Base-by-base conservation (phyloP, 1,140 invertebrate genomes). In the Drosophila ananassae region DNA sequence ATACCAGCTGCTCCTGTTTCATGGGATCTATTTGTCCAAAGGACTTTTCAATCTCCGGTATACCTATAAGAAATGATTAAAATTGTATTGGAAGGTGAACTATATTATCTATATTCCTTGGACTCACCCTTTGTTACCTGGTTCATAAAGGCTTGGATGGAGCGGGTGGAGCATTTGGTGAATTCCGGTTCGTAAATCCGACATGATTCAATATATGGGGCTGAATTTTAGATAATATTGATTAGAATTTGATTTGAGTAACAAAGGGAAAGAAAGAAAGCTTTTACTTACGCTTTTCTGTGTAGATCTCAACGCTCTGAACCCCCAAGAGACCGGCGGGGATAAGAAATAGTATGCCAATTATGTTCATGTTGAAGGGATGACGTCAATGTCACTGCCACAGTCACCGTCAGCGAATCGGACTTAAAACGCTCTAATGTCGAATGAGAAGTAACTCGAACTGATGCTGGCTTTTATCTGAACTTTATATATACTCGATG, bases 251-350 rank as follows among this genome's bases (percentile, higher is more conserved):
- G 17, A 17, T 17, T 1, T 17, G 17, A 17, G 0, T 17, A 17
- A 17, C 1, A 17, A 17, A 17, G 17, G 17, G 17, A 17, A 17
- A 17, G 17, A 1, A 17, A 17, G 17, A 17, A 17, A 17, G 17
- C 17, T 17, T 17, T 17, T 17, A 17, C 83, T 83, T 74, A 89
- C 83, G 84, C 37, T 89, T 89, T 79, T 79, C 79, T 58, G 68
- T 89, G 34, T 83, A 79, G 30, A 63, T 89, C 12, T 2, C 58
- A 34, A 68, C 54, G 24, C 68, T 34, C 17, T 71, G 37, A 17
- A 62, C 57, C 72, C 95, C 94, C 13, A 94, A 94, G 67, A 95
- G 94, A 83, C 95, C 95, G 44, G 95, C 91, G 94, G 91, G 69
- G 24, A 74, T 34, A 25, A 64, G 93, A 93, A 69, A 17, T 6